Evolutionary conservation across 2,113 vertebrate species (phyloP).

Genomic region (Notechis scutatus): DNA sequence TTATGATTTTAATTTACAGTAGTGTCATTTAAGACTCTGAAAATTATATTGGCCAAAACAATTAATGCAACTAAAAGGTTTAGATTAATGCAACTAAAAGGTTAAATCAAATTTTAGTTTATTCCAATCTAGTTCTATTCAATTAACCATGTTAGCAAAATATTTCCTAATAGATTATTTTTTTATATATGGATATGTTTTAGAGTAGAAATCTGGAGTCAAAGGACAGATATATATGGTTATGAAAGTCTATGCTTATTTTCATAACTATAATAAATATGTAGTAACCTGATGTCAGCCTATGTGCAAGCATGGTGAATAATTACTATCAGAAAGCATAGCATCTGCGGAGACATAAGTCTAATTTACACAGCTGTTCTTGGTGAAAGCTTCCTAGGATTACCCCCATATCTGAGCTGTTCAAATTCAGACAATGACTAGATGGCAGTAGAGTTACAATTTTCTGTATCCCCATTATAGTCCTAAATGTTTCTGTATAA

Average conservation of each 20-base stretch:
- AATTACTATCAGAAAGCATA: neutral
- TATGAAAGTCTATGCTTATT: neutral
- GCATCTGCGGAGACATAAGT: neutral
- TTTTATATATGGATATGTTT: neutral
- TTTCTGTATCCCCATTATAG: neutral
- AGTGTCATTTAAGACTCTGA: neutral
- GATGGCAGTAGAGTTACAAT: neutral
- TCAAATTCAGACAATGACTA: neutral
- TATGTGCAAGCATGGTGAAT: neutral
- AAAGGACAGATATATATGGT: neutral
- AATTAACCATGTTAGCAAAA: neutral
- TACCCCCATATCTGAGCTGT: neutral
- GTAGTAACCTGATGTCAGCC: neutral
- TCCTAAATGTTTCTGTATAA: neutral
- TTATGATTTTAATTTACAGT: neutral
- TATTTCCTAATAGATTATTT: neutral
- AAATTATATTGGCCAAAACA: neutral
- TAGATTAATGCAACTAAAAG: neutral
- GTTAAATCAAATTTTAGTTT: neutral
- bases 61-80: neutral
- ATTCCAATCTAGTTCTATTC: neutral
- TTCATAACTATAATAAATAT: neutral
- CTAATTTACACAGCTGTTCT: neutral
- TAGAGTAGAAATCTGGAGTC: neutral
- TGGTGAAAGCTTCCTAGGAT: neutral